These are phyloP conservation scores for Pangasianodon hypophthalmus DNA, from an alignment of 2,113 vertebrate genomes.

Conservation along the genomic window DNA sequence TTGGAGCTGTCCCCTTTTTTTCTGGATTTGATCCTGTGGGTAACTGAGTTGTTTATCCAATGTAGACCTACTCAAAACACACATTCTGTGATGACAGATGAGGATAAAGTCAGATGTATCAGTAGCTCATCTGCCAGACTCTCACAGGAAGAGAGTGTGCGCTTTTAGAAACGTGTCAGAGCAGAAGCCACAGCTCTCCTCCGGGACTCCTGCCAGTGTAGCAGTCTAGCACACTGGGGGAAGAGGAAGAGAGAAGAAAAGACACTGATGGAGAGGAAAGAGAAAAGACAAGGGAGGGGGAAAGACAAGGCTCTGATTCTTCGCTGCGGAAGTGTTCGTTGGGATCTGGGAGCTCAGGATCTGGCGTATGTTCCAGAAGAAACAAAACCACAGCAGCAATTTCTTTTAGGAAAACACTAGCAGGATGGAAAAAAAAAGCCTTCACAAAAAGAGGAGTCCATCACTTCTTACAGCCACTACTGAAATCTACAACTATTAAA, in stretches of 20 bases:
- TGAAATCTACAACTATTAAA: slow-evolving; percentile 10
- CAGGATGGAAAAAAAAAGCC: slow-evolving; percentile 25
- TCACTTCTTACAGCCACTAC: neutral
- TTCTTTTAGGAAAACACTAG: slow-evolving; percentile 34
- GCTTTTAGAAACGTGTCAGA: slow-evolving; percentile 47
- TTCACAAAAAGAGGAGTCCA: slow-evolving; percentile 20
- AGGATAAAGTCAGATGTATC: slow-evolving; percentile 40
- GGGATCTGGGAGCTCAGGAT: slow-evolving; percentile 31
- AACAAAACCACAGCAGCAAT: slow-evolving; percentile 33
- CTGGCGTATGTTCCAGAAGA: slow-evolving; percentile 19
- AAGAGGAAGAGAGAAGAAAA: slow-evolving; percentile 41
- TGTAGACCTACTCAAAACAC: slow-evolving; percentile 10
- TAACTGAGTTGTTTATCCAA: slow-evolving; percentile 31
- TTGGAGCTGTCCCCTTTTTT: neutral
- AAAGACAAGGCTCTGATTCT: slow-evolving; percentile 47
- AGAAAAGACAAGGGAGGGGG: slow-evolving; percentile 22
- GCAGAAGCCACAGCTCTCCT: slow-evolving; percentile 47
- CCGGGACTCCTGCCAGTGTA: slow-evolving; percentile 31
- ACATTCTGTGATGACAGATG: slow-evolving; percentile 29
- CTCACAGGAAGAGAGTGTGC: slow-evolving; percentile 36
- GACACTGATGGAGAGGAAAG: slow-evolving; percentile 47
- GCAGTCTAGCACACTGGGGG: slow-evolving; percentile 30
- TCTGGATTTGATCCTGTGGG: neutral
- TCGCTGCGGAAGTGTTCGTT: slow-evolving; percentile 30
- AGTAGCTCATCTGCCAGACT: slow-evolving; percentile 42